These are phyloP conservation scores for Sphaerodactylus townsendi DNA, from an alignment of 2,113 vertebrate species.

Conservation along the genomic window DNA sequence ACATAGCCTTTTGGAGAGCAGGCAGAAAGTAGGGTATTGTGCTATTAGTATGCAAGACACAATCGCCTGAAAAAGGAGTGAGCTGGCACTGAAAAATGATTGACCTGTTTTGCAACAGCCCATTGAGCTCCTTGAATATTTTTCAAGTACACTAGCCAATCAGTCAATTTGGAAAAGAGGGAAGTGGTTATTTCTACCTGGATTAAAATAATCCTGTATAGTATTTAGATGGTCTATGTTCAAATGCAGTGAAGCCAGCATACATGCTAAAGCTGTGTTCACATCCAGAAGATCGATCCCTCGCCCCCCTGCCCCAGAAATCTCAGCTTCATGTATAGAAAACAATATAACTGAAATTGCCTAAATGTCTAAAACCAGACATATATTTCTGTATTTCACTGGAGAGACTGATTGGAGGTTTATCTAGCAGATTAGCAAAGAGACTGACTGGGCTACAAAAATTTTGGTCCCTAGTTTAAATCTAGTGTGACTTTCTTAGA, in stretches of 20 bases:
- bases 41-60: constrained; percentile 12
- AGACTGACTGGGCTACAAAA: too few species aligned
- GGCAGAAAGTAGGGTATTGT: not conserved
- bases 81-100: constrained; percentile 26
- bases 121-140: constrained; percentile 25
- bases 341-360: not conserved
- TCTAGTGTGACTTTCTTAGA: too few species aligned
- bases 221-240: not conserved
- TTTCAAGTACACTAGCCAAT: not conserved
- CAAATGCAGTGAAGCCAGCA: not conserved
- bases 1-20: not conserved
- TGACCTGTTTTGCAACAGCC: constrained; percentile 34
- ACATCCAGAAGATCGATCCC: not conserved
- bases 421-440: too few species aligned
- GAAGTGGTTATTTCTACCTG: not conserved
- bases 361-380: not conserved
- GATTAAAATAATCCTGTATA: not conserved
- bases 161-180: not conserved
- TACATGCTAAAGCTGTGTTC: not conserved
- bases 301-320: not conserved
- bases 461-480: too few species aligned
- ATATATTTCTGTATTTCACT: not conserved
- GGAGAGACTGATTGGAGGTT: not conserved
- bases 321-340: not conserved
- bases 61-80: constrained; percentile 12